Percentiles rank a stretch among this genome's conserved stretches.
These are phyloP conservation scores for Drosophila punjabiensis DNA, from an alignment of 1,140 invertebrate species.

Conservation along the genomic window DNA sequence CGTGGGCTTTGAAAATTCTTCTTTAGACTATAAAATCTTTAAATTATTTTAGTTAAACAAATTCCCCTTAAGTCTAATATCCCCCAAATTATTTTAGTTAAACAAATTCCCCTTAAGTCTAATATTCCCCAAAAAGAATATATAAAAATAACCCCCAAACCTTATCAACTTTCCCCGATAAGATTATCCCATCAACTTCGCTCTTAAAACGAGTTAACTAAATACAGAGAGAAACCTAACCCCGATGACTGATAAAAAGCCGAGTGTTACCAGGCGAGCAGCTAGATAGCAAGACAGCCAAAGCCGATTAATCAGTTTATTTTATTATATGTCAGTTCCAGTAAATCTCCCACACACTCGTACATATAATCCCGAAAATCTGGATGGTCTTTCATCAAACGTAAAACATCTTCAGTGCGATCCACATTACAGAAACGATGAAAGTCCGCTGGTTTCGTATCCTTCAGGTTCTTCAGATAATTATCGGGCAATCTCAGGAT, in stretches of 20 bases:
- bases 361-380: conserved; percentile 66
- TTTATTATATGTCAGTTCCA: conserved; percentile 69
- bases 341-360: conserved; percentile 72
- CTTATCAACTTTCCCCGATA: conserved; percentile 31
- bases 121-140: neutral
- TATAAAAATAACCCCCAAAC: neutral
- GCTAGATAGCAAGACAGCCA: conserved; percentile 14
- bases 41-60: neutral
- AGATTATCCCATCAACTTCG: conserved; percentile 25
- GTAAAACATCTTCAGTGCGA: conserved; percentile 56
- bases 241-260: conserved; percentile 34
- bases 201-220: neutral
- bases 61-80: neutral
- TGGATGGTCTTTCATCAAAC: conserved; percentile 51
- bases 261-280: conserved; percentile 46
- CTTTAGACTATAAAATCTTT: neutral
- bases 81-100: neutral
- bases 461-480: conserved; percentile 69
- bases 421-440: conserved; percentile 75
- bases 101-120: neutral
- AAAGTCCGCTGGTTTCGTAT: conserved; percentile 55
- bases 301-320: conserved; percentile 30
- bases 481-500: conserved; percentile 68
- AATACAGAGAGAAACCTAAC: neutral
- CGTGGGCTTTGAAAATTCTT: too few species aligned